Evolutionary conservation across 2,797 vertebrate species (phyloP).

Genomic region (Crenuchus spilurus): DNA sequence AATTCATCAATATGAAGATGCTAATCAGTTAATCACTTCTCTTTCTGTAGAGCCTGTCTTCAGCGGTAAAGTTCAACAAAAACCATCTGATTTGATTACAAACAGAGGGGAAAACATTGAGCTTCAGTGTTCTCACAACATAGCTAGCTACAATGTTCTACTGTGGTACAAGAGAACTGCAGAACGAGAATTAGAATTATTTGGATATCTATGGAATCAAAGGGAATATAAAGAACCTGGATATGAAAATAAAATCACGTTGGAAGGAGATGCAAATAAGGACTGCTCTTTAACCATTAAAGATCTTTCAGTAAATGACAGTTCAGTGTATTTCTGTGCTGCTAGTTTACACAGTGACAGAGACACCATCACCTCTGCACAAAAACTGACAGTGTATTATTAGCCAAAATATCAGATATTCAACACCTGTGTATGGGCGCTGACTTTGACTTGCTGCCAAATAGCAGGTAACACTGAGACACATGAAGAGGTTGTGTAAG

Average conservation of each 20-base stretch:
- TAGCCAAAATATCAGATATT: background rate
- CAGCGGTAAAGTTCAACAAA: slow-evolving; percentile 29
- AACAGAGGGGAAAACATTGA: background rate
- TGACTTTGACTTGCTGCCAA: slow-evolving; percentile 8
- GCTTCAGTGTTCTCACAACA: slow-evolving; percentile 58
- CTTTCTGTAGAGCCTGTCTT: slow-evolving; percentile 6
- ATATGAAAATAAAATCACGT: background rate
- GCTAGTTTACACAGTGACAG: slow-evolving; percentile 60
- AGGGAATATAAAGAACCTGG: background rate
- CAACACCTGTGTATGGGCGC: background rate
- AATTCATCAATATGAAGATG: too few species aligned
- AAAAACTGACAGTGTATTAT: slow-evolving; percentile 44
- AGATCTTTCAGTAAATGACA: slow-evolving; percentile 35
- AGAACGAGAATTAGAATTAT: slow-evolving; percentile 49
- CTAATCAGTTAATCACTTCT: background rate
- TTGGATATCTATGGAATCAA: slow-evolving; percentile 36
- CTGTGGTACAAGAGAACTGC: slow-evolving; percentile 63
- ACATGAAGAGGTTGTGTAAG: background rate
- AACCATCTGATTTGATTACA: slow-evolving; percentile 19
- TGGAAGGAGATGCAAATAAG: slow-evolving; percentile 12
- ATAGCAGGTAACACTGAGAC: background rate
- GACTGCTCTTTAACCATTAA: slow-evolving; percentile 12
- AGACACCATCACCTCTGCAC: slow-evolving; percentile 36
- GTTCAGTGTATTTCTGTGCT: slow-evolving; percentile 61
- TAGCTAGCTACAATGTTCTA: background rate